Evolutionary conservation across 1,140 invertebrate species (phyloP).

Genomic region (Bemisia tabaci): DNA sequence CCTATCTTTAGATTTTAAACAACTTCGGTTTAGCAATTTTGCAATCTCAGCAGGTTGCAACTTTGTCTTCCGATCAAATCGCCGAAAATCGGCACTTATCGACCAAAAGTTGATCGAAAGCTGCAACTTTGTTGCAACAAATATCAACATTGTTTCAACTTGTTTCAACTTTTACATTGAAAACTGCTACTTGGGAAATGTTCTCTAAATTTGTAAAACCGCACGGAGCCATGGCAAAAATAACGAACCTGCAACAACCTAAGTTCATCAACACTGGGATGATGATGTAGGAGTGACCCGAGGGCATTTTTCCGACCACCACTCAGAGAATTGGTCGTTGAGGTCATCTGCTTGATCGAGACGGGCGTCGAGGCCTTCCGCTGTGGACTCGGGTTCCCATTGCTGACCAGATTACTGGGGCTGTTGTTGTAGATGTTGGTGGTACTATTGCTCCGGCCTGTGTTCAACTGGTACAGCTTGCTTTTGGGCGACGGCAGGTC

Average conservation of each 20-base stretch:
- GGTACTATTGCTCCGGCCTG: constrained; percentile 27
- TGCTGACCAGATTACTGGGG: constrained; percentile 29
- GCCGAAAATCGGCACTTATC: too few relatives aligned
- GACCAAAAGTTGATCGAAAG: too few relatives aligned
- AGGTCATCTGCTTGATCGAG: constrained; percentile 33
- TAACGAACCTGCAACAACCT: constrained; percentile 41
- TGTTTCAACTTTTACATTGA: too few relatives aligned
- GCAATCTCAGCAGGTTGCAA: too few relatives aligned
- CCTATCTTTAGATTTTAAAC: too few relatives aligned
- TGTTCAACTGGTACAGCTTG: constrained; percentile 33
- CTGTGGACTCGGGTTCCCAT: constrained; percentile 32
- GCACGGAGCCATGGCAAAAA: too few relatives aligned
- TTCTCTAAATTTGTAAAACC: too few relatives aligned
- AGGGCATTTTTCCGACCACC: constrained; percentile 30
- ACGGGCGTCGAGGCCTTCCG: constrained; percentile 43
- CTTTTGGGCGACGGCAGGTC: constrained; percentile 30
- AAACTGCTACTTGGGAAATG: too few relatives aligned
- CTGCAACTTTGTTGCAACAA: too few relatives aligned
- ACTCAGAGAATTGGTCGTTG: constrained; percentile 28
- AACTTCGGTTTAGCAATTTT: too few relatives aligned
- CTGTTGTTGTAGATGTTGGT: constrained; percentile 10
- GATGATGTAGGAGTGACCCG: constrained; percentile 36
- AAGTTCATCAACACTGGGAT: constrained; percentile 48
- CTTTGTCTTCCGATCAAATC: too few relatives aligned
- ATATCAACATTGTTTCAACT: too few relatives aligned